Percentiles rank a stretch among this genome's conserved stretches.
phyloP scores from a whole-genome alignment of 1,140 invertebrate genomes.

The Mercenaria mercenaria region DNA sequence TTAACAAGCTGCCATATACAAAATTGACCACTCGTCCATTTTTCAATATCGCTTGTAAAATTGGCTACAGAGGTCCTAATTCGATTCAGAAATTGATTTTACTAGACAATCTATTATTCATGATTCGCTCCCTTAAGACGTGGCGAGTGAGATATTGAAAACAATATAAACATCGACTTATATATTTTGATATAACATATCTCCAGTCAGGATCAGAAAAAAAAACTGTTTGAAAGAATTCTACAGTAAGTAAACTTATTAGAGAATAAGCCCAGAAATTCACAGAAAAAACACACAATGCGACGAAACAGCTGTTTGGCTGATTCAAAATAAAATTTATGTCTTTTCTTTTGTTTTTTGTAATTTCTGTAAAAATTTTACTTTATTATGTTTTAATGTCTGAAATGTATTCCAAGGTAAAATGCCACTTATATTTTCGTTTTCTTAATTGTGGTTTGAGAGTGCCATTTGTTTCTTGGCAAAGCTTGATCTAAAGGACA shows the following conservation, averaged over 20 bases:
- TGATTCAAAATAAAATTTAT: constrained; percentile 9
- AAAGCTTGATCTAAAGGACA: too few species aligned
- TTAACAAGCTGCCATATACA: constrained; percentile 48
- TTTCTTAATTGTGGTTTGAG: not conserved
- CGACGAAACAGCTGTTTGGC: not conserved
- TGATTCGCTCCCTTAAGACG: constrained; percentile 62
- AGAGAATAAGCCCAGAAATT: not conserved
- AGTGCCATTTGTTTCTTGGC: not conserved
- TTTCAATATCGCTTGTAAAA: constrained; percentile 66
- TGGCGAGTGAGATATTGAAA: constrained; percentile 49
- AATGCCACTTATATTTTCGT: not conserved
- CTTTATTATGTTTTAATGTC: not conserved
- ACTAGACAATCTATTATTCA: constrained; percentile 63
- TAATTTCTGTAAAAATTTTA: not conserved
- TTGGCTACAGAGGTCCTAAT: constrained; percentile 56
- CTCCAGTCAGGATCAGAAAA: not conserved
- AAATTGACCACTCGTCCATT: constrained; percentile 65
- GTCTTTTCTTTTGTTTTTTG: not conserved
- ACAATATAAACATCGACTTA: constrained; percentile 61
- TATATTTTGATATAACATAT: constrained; percentile 40
- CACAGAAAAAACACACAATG: not conserved
- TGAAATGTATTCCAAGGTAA: not conserved
- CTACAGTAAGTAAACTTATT: not conserved
- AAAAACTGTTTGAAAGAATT: not conserved
- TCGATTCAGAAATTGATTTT: constrained; percentile 66